A percentile compares a stretch with the other conserved stretches of the same genome.
phyloP scores from a whole-genome alignment of 64 coral and sea anemone genomes.

The Montipora foliosa region DNA sequence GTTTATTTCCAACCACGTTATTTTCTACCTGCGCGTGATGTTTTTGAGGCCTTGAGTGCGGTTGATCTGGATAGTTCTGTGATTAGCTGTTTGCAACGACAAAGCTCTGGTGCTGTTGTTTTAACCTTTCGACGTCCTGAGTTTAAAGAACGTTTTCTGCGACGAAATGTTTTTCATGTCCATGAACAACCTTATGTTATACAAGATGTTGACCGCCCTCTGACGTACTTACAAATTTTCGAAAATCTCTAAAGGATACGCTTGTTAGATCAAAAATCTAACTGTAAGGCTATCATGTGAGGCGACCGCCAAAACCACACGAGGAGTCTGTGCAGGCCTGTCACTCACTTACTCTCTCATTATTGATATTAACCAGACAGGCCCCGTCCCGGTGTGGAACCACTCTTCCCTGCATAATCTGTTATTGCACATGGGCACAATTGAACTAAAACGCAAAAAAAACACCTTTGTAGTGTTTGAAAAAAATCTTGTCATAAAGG shows the following conservation, averaged over 20 bases:
- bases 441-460: too few species aligned
- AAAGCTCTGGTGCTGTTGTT: background rate
- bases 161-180: background rate
- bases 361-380: background rate
- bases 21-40: background rate
- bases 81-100: background rate
- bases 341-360: background rate
- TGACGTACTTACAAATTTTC: background rate
- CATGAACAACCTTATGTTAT: background rate
- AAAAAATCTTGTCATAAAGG: too few species aligned
- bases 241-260: background rate
- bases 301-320: too few species aligned
- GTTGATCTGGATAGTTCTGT: background rate
- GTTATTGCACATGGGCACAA: too few species aligned
- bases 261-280: too few species aligned
- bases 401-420: too few species aligned
- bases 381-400: background rate
- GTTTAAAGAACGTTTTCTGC: background rate
- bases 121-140: background rate
- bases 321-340: too few species aligned
- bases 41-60: background rate
- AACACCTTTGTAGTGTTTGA: too few species aligned
- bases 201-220: too few species aligned
- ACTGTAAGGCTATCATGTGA: too few species aligned
- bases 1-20: background rate